Percentiles rank a stretch among this genome's conserved stretches.
Evolutionary conservation across 2,113 vertebrate species (phyloP).

Genomic region (Pimephales promelas): DNA sequence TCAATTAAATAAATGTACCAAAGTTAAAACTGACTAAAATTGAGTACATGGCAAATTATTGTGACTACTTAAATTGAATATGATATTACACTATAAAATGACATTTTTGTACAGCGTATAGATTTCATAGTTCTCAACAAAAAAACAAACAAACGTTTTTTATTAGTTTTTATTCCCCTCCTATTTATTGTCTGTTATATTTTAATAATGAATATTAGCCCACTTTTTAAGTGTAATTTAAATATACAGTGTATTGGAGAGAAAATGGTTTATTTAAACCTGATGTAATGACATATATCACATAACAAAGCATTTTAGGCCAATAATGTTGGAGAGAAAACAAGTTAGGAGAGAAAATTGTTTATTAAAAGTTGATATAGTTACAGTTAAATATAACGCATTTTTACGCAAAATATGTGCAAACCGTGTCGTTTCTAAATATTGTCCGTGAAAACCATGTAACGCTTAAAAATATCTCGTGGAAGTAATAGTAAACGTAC

Average conservation of each 20-base stretch:
- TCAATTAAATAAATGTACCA: neutral
- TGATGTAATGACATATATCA: too few species aligned
- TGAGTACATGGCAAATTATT: neutral
- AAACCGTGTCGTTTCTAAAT: conserved; percentile 52
- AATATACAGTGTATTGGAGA: too few species aligned
- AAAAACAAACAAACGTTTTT: too few species aligned
- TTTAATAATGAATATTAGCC: neutral
- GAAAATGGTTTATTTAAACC: too few species aligned
- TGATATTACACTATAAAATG: neutral
- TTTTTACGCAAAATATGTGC: neutral
- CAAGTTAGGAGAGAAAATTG: neutral
- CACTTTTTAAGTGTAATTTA: too few species aligned
- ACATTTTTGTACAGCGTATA: neutral
- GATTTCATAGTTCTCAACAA: too few species aligned
- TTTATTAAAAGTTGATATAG: neutral
- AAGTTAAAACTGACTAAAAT: neutral
- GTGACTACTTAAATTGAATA: neutral
- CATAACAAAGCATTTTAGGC: too few species aligned
- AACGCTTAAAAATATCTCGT: conserved; percentile 75
- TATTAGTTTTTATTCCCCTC: neutral
- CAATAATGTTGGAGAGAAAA: too few species aligned
- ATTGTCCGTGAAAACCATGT: conserved; percentile 67
- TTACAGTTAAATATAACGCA: neutral
- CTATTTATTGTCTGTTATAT: neutral
- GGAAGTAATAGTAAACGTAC: conserved; percentile 71